Conservation (phyloP, 2,113 vertebrate species). For the Carollia perspicillata region DNA sequence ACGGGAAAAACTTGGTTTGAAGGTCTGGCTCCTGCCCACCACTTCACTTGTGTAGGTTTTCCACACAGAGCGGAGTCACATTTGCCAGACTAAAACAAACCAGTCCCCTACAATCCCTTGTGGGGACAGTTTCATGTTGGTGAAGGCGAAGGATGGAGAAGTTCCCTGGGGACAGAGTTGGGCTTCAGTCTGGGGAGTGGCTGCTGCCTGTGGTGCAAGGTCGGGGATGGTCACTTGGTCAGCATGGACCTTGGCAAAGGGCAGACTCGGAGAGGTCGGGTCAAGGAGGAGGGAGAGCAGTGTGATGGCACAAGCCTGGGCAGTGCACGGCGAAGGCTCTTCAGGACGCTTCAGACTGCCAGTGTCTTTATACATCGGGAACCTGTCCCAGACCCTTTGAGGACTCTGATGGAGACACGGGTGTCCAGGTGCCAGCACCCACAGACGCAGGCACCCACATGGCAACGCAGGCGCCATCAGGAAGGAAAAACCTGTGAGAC, state of each 20-base stretch:
- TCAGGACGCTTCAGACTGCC: background rate
- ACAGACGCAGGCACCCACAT: background rate
- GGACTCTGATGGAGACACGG: background rate
- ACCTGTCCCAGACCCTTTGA: background rate
- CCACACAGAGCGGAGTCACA: too few species aligned
- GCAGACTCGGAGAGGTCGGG: background rate
- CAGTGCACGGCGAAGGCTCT: rapidly evolving
- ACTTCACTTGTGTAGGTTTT: too few species aligned
- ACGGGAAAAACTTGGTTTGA: too few species aligned
- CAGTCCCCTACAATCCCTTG: background rate
- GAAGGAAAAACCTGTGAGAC: background rate
- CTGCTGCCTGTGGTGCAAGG: background rate
- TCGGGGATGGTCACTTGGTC: background rate
- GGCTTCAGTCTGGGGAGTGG: background rate
- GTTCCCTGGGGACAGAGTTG: background rate
- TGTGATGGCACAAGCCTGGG: background rate
- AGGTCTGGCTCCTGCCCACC: too few species aligned
- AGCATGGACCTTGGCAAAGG: background rate
- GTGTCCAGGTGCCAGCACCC: background rate
- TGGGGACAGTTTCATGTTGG: background rate
- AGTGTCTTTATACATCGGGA: background rate
- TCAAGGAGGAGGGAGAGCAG: background rate
- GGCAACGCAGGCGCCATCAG: background rate
- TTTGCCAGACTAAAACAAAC: too few species aligned
- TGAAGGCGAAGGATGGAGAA: background rate